Evolutionary conservation across 2,888 invertebrate genomes (phyloP).

Genomic region (Acanthococcus lagerstroemiae): DNA sequence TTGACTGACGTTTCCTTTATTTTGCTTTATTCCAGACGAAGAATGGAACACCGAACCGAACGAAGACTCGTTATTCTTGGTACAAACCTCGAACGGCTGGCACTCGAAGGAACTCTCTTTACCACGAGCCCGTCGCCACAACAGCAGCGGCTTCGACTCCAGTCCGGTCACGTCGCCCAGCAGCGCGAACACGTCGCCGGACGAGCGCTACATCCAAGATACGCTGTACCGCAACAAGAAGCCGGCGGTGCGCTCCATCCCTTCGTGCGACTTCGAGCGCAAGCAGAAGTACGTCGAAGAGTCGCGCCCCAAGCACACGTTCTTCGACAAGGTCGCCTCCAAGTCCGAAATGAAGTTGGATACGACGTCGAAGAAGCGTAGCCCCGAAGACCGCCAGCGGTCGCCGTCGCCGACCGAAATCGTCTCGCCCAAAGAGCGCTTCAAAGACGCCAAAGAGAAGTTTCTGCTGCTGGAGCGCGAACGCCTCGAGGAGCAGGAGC

Average conservation of each 20-base stretch:
- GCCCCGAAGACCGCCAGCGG: conserved; percentile 35
- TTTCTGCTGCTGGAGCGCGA: conserved; percentile 69
- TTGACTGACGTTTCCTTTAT: background rate
- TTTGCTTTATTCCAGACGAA: conserved; percentile 51
- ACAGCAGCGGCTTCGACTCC: conserved; percentile 34
- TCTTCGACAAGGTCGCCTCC: conserved; percentile 6
- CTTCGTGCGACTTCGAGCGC: conserved; percentile 18
- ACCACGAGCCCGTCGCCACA: conserved; percentile 42
- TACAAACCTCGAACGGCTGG: conserved; percentile 38
- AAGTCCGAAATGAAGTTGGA: background rate
- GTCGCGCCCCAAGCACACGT: conserved; percentile 24
- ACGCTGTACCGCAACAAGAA: background rate
- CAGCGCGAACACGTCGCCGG: conserved; percentile 1
- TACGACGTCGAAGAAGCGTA: conserved; percentile 8
- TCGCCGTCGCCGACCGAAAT: conserved; percentile 33
- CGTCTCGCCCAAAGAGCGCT: conserved; percentile 38
- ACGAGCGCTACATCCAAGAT: conserved; percentile 4
- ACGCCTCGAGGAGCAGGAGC: conserved; percentile 49
- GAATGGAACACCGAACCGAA: conserved; percentile 61
- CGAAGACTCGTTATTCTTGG: conserved; percentile 49
- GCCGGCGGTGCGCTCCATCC: conserved; percentile 1
- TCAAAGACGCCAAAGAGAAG: conserved; percentile 78
- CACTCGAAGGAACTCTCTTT: conserved; percentile 44
- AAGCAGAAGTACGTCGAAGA: conserved; percentile 18
- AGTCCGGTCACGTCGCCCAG: conserved; percentile 29